Percentiles rank a stretch among this genome's conserved stretches.
phyloP scores from a whole-genome alignment of 2,888 invertebrate genomes.

The Amphipyra berbera region DNA sequence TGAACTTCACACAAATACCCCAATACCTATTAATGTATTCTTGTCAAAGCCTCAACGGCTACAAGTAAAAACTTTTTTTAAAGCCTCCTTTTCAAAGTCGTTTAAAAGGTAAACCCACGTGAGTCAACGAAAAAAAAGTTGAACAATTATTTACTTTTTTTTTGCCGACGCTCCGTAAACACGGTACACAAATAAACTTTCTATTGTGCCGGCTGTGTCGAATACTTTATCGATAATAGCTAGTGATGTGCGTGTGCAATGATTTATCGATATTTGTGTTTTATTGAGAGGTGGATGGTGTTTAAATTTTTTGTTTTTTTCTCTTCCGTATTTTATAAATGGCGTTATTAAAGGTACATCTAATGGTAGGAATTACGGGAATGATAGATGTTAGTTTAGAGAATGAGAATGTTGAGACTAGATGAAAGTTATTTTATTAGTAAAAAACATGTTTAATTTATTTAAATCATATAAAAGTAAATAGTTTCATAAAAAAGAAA shows the following conservation, averaged over 20 bases:
- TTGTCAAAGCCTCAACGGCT: constrained; percentile 2
- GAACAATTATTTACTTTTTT: constrained; percentile 65
- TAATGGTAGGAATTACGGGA: too few relatives aligned
- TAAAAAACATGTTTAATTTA: too few relatives aligned
- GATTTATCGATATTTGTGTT: constrained; percentile 43
- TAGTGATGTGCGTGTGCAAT: constrained; percentile 61
- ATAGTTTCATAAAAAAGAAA: too few relatives aligned
- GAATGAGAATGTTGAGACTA: too few relatives aligned
- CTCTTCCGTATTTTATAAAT: background rate
- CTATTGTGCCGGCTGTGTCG: constrained; percentile 85
- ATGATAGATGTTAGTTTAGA: too few relatives aligned
- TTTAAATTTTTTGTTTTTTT: constrained; percentile 7
- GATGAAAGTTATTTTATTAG: too few relatives aligned
- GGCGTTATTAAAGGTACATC: background rate
- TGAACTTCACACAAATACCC: background rate
- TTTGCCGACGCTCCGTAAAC: constrained; percentile 71
- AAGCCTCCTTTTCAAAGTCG: constrained; percentile 14
- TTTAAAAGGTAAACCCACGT: constrained; percentile 34
- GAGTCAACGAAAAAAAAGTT: constrained; percentile 58
- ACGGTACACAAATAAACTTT: constrained; percentile 83
- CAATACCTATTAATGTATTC: background rate
- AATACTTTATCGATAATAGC: constrained; percentile 85
- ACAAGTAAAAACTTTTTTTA: constrained; percentile 9
- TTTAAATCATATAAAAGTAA: too few relatives aligned
- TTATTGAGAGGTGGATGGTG: constrained; percentile 7